These are phyloP conservation scores for Rapana venosa DNA, from an alignment of 2,888 invertebrate species.

Conservation along the genomic window DNA sequence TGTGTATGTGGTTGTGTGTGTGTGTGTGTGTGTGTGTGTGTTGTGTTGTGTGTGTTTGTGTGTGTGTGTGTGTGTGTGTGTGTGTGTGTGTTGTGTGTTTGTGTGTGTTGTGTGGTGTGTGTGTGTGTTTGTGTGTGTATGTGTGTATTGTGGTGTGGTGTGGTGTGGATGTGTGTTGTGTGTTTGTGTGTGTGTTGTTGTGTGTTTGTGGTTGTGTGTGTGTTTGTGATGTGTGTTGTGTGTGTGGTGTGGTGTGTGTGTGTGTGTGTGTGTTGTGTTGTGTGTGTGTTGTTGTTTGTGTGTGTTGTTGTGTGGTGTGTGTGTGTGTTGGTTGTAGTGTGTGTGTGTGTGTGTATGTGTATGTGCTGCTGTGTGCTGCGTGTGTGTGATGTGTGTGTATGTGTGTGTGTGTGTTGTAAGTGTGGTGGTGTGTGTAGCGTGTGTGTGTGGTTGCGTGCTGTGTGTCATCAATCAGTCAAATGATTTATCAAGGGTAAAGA, in stretches of 20 bases:
- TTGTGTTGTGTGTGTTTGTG: constrained; percentile 33
- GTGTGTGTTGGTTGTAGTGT: constrained; percentile 32
- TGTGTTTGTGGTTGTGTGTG: constrained; percentile 23
- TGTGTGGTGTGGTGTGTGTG: neutral
- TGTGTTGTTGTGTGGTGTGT: constrained; percentile 32
- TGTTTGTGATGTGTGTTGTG: neutral
- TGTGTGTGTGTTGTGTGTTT: neutral
- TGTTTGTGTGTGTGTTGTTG: constrained; percentile 31
- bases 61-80: constrained; percentile 33
- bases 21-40: constrained; percentile 19
- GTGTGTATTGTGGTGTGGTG: neutral
- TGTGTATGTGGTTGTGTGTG: neutral
- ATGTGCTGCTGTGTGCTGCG: neutral
- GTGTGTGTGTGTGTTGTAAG: neutral
- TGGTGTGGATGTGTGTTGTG: constrained; percentile 23
- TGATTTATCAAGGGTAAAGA: no score
- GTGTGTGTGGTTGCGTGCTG: constrained; percentile 29
- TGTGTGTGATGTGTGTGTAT: neutral
- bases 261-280: neutral
- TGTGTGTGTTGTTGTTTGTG: neutral
- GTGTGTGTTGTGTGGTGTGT: neutral
- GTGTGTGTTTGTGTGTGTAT: neutral
- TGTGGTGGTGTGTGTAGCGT: constrained; percentile 27
- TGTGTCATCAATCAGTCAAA: no score
- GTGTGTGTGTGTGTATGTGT: neutral